phyloP scores from a whole-genome alignment of 2,888 invertebrate genomes.

The Aporophyla lueneburgensis region DNA sequence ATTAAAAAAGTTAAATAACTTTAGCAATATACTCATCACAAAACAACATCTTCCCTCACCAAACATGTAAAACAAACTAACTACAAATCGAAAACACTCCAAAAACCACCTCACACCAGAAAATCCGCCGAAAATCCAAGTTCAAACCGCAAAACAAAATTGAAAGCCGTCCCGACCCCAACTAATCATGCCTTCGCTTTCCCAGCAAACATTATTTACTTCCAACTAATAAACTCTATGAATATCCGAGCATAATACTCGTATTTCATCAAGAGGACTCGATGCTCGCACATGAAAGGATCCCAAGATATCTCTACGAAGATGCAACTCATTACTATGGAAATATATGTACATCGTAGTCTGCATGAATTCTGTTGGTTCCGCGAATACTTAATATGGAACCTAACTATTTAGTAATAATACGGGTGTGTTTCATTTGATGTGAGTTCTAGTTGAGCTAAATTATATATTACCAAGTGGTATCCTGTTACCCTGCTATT shows the following conservation, averaged over 20 bases:
- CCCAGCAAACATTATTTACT: conserved; percentile 63
- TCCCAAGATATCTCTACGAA: conserved; percentile 60
- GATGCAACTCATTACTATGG: conserved; percentile 73
- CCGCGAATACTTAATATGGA: conserved; percentile 68
- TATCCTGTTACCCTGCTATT: too few relatives aligned
- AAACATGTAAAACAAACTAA: background rate
- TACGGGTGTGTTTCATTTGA: background rate
- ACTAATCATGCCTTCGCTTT: conserved; percentile 62
- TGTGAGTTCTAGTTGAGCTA: background rate
- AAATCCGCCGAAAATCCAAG: conserved; percentile 43
- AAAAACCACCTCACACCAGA: background rate
- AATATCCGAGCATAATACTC: conserved; percentile 61
- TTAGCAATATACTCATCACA: background rate
- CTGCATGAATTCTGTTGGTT: conserved; percentile 72
- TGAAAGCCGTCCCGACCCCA: conserved; percentile 46
- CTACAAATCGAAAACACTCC: conserved; percentile 8
- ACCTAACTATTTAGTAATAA: conserved; percentile 52
- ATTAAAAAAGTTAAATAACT: background rate
- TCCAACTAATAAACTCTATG: conserved; percentile 64
- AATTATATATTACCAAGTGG: too few relatives aligned
- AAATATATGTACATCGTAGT: conserved; percentile 76
- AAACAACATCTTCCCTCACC: background rate
- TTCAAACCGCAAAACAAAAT: conserved; percentile 50
- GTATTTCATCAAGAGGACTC: conserved; percentile 62
- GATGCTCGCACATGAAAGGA: conserved; percentile 57